phyloP scores from a whole-genome alignment of 35 echinoderm and acorn worm genomes.

The Stichopus chloronotus region DNA sequence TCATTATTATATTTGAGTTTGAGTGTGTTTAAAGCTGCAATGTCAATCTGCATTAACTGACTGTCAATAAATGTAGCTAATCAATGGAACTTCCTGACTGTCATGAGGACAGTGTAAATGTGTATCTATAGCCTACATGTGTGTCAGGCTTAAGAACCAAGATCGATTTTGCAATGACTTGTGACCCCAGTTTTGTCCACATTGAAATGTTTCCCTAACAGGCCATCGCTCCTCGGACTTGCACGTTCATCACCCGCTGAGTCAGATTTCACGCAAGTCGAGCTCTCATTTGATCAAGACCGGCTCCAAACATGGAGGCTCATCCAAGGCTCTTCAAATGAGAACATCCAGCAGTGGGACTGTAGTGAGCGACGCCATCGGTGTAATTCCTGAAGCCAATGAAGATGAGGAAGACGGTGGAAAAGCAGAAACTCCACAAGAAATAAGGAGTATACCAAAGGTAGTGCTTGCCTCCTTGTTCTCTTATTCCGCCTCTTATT shows the following conservation, averaged over 20 bases:
- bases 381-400: conserved; percentile 28
- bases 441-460: too few relatives aligned
- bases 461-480: too few relatives aligned
- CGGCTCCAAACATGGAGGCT: background rate
- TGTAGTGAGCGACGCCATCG: background rate
- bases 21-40: too few relatives aligned
- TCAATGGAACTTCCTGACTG: too few relatives aligned
- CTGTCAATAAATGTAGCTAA: background rate
- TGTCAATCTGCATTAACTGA: too few relatives aligned
- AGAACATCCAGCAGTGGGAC: conserved; percentile 26
- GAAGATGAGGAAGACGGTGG: background rate
- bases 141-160: background rate
- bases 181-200: background rate
- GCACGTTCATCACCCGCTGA: conserved; percentile 61
- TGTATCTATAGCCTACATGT: background rate
- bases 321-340: conserved; percentile 30
- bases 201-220: background rate
- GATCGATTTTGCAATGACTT: background rate
- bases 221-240: conserved; percentile 63
- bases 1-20: too few relatives aligned
- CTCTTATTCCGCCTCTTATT: too few relatives aligned
- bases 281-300: background rate
- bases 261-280: conserved; percentile 55
- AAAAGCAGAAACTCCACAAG: background rate
- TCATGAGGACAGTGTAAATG: background rate